Base-by-base conservation (phyloP, 1,140 invertebrate genomes). In the Drosophila gunungcola region DNA sequence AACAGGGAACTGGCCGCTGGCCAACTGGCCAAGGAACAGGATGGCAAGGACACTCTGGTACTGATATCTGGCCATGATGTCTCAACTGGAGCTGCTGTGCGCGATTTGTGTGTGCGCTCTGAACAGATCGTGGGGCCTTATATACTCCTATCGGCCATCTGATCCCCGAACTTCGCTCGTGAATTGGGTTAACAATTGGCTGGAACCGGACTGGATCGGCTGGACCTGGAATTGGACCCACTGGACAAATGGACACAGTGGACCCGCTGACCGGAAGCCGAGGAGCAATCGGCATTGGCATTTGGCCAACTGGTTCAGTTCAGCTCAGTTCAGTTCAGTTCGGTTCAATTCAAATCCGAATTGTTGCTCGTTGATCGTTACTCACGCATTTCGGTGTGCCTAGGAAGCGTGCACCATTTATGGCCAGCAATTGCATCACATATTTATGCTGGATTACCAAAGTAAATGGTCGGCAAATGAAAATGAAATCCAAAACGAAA, bases 341-440 rank as follows among this genome's bases (percentile, higher is more conserved):
- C 16, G 16, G 16, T 21, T 21, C 16, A 21, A 21, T 21, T 21
- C 16, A 21, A 21, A 21, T 21, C 16, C 16, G 16, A 21, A 21
- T 21, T 21, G 16, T 1, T 21, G 16, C 16, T 21, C 16, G 16
- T 21, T 45, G 52, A 69, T 69, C 48, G 61, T 38, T 62, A 36
- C 36, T 41, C 54, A 57, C 79, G 74, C 68, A 60, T 73, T 73
- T 38, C 48, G 25, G 32, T 48, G 56, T 72, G 82, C 80, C 84
- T 88, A 86, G 82, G 82, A 86, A 86, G 83, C 69, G 52, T 76
- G 65, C 25, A 36, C 83, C 83, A 89, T 88, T 89, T 88, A 88
- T 77, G 83, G 83, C 51, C 58, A 34, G 49, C 57, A 70, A 79
- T 86, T 86, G 82, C 82, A 86, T 86, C 82, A 86, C 62, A 39